Base-by-base conservation (phyloP, 1,140 invertebrate genomes). In the Cephus cinctus region DNA sequence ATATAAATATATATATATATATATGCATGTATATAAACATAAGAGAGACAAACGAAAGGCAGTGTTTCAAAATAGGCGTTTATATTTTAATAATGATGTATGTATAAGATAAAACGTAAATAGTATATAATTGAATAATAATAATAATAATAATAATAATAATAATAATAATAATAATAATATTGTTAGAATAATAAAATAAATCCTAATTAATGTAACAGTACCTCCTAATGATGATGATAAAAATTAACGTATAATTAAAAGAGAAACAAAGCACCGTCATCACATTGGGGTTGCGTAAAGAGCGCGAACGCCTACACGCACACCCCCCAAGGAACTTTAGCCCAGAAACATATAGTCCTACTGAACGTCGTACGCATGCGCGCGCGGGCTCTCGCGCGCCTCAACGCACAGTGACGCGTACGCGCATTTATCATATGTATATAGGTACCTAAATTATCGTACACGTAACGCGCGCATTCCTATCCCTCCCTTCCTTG, bases 211-310 rank as follows among this genome's bases (percentile, higher is more conserved):
- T n/a, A n/a, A n/a, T n/a, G n/a, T n/a, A n/a, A n/a, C n/a, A n/a
- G n/a, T n/a, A n/a, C n/a, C n/a, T n/a, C n/a, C n/a, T n/a, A n/a
- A 50, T 54, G 19, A 42, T 49, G 44, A 42, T 50, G 51, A 36
- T 53, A 40, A 53, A n/a, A n/a, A n/a, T n/a, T n/a, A n/a, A n/a
- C n/a, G 46, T 35, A 46, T 47, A 38, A 52, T n/a, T 16, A 14
- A 65, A 71, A 58, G 61, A 71, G 66, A 75, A 73, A 74, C 67
- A 72, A 75, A 75, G 70, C 71, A 75, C 70, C 73, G 66, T 74
- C 70, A 74, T 75, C 73, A 73, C 71, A 70, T 68, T 61, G 57
- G 64, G 65, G 65, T 43, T 48, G 56, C 58, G 61, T 43, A 43
- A 1, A 38, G 16, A n/a, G 35, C 9, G 16, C 11, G 16, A 30